These are phyloP conservation scores for Limosa lapponica DNA, from an alignment of 2,797 vertebrate species.

Conservation along the genomic window DNA sequence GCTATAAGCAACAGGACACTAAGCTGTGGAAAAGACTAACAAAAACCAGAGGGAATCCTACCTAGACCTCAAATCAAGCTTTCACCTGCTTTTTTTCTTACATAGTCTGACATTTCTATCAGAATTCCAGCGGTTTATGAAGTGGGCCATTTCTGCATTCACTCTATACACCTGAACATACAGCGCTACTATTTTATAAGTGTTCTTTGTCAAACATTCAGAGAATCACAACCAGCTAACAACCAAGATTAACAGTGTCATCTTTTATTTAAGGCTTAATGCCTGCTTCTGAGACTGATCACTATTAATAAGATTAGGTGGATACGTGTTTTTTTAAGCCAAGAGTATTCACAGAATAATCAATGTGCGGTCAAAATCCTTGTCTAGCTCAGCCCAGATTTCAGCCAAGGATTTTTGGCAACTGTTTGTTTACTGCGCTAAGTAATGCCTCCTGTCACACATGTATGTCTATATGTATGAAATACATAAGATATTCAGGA, in stretches of 20 bases:
- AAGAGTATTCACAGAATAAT: neutral
- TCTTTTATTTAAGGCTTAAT: neutral
- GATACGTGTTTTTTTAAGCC: neutral
- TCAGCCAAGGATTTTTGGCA: neutral
- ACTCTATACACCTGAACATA: fast-evolving
- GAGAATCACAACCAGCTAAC: neutral
- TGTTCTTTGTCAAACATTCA: neutral
- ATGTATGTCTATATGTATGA: fast-evolving
- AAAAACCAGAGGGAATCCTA: neutral
- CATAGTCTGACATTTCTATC: neutral
- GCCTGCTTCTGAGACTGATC: neutral
- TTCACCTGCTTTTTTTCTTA: neutral
- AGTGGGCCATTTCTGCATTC: neutral
- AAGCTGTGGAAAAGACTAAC: neutral
- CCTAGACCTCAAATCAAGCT: neutral
- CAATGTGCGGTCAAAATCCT: neutral
- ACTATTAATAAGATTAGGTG: neutral
- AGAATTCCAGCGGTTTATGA: neutral
- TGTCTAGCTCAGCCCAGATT: neutral
- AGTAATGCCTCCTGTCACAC: neutral
- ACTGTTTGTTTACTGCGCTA: neutral
- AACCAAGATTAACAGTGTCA: neutral
- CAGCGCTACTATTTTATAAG: fast-evolving
- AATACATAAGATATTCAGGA: neutral
- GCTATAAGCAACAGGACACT: neutral